These are phyloP conservation scores for Anomalospiza imberbis DNA, from an alignment of 2,797 vertebrate genomes.

Conservation along the genomic window DNA sequence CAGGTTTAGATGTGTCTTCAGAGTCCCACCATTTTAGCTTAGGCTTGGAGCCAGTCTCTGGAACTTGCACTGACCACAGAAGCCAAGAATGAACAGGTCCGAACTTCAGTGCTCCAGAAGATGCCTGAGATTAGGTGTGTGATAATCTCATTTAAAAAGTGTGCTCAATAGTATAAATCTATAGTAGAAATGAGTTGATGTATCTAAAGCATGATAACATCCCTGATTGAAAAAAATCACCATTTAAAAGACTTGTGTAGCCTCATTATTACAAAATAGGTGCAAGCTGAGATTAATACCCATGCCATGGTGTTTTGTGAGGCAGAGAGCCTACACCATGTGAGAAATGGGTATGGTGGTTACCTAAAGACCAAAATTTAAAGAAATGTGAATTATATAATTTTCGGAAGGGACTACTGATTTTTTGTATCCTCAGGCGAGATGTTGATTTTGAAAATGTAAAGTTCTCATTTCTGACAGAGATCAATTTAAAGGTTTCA, in stretches of 20 bases:
- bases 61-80: neutral
- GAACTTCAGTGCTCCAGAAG: neutral
- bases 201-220: neutral
- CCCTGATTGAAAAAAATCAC: neutral
- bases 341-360: neutral
- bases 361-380: neutral
- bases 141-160: neutral
- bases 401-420: neutral
- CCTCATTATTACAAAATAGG: neutral
- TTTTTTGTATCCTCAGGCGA: neutral
- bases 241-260: neutral
- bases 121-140: neutral
- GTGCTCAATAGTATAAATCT: neutral
- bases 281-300: neutral
- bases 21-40: neutral
- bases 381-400: neutral
- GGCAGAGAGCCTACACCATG: neutral
- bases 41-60: neutral
- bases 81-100: neutral
- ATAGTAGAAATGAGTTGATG: neutral
- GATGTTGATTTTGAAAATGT: neutral
- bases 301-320: neutral
- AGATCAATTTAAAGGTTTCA: neutral
- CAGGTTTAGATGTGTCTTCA: neutral
- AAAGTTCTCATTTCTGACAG: neutral